A percentile compares a stretch with the other conserved stretches of the same genome.
These are phyloP conservation scores for Pelobates cultripes DNA, from an alignment of 2,797 vertebrate species.

Conservation along the genomic window DNA sequence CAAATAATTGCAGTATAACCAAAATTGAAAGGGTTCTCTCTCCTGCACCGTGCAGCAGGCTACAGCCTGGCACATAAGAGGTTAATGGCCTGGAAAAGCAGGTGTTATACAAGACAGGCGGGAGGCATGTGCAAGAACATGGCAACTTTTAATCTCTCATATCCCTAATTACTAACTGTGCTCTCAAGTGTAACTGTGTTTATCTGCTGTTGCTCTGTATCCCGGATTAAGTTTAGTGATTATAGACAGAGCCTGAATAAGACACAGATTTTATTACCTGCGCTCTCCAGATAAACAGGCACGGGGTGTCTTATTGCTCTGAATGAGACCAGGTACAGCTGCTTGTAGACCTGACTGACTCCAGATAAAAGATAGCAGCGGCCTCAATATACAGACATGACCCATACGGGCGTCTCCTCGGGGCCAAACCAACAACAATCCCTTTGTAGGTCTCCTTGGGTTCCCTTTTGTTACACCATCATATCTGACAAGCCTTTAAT, in stretches of 20 bases:
- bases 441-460: background rate
- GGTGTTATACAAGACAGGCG: background rate
- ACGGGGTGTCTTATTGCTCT: constrained; percentile 46
- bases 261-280: constrained; percentile 49
- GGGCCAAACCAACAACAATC: background rate
- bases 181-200: constrained; percentile 47
- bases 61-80: background rate
- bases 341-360: constrained; percentile 47
- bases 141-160: constrained; percentile 30
- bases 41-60: background rate
- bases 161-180: constrained; percentile 43
- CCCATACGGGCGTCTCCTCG: background rate
- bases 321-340: constrained; percentile 27
- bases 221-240: constrained; percentile 52
- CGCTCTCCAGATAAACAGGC: constrained; percentile 40
- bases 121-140: background rate
- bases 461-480: background rate
- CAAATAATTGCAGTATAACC: no score
- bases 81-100: background rate
- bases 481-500: background rate
- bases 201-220: constrained; percentile 43
- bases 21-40: no score
- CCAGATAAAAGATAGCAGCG: constrained; percentile 44
- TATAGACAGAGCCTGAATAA: constrained; percentile 36
- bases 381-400: constrained; percentile 2